Conservation (phyloP, 2,888 invertebrate genomes). For the Drosophila pegasa region DNA sequence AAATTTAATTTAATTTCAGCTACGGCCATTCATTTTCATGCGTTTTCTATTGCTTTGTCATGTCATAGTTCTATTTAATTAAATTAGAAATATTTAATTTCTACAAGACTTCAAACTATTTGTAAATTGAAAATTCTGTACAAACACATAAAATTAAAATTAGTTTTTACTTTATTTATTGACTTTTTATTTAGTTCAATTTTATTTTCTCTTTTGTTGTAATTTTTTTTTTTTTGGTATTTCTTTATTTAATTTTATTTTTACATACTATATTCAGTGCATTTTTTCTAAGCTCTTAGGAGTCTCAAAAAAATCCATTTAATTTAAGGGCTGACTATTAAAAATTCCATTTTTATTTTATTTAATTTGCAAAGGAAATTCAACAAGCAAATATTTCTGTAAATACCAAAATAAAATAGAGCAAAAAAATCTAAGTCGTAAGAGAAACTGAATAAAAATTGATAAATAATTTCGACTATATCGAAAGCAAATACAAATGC, state of each 20-base stretch:
- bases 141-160: not conserved
- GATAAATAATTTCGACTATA: not conserved
- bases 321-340: not conserved
- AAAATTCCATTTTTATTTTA: constrained; percentile 1
- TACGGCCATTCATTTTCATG: not conserved
- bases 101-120: too few relatives aligned
- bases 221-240: not conserved
- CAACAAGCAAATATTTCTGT: not conserved
- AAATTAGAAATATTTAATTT: not conserved
- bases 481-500: constrained; percentile 8
- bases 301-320: not conserved
- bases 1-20: constrained; percentile 26
- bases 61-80: constrained; percentile 5
- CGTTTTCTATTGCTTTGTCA: constrained; percentile 19
- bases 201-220: not conserved
- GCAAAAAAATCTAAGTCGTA: too few relatives aligned
- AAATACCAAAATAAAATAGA: not conserved
- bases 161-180: too few relatives aligned
- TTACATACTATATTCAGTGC: not conserved
- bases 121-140: too few relatives aligned
- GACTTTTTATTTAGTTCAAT: not conserved
- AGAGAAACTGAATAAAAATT: constrained; percentile 3
- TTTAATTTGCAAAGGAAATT: not conserved
- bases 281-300: not conserved
- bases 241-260: not conserved